A percentile compares a stretch with the other conserved stretches of the same genome.
Conservation (phyloP, 92 coral and sea anemone genomes). For the Nematostella vectensis region DNA sequence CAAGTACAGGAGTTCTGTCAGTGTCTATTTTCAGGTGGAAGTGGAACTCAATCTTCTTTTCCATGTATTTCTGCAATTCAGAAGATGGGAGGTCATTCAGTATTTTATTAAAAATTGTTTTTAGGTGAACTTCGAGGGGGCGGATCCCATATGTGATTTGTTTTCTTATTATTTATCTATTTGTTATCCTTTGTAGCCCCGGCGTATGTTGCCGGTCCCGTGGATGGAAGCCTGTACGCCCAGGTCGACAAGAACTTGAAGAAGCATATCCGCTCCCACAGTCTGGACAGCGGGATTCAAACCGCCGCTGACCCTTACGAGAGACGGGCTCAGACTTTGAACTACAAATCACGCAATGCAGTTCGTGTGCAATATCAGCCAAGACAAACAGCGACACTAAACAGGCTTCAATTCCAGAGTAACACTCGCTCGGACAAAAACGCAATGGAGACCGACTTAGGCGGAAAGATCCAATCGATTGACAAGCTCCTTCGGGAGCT, state of each 20-base stretch:
- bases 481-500: slow-evolving; percentile 70
- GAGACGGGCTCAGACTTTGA: slow-evolving; percentile 41
- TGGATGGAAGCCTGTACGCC: slow-evolving; percentile 94
- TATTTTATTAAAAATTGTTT: too few species aligned
- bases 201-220: slow-evolving; percentile 85
- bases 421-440: slow-evolving; percentile 28
- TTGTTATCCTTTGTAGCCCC: slow-evolving; percentile 28
- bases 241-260: slow-evolving; percentile 87
- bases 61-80: too few species aligned
- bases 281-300: slow-evolving; percentile 55
- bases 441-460: slow-evolving; percentile 38
- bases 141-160: too few species aligned
- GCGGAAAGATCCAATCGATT: slow-evolving; percentile 67
- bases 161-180: too few species aligned
- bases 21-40: too few species aligned
- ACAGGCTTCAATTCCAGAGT: slow-evolving; percentile 15
- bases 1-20: too few species aligned
- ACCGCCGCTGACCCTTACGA: slow-evolving; percentile 40
- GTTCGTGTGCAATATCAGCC: slow-evolving; percentile 10
- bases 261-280: slow-evolving; percentile 68
- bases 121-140: too few species aligned
- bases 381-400: slow-evolving; percentile 28
- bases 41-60: too few species aligned
- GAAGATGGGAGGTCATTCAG: too few species aligned
- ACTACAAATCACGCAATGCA: slow-evolving; percentile 12